Evolutionary conservation across 1,140 invertebrate species (phyloP).

Genomic region (Potamilus streckersoni): DNA sequence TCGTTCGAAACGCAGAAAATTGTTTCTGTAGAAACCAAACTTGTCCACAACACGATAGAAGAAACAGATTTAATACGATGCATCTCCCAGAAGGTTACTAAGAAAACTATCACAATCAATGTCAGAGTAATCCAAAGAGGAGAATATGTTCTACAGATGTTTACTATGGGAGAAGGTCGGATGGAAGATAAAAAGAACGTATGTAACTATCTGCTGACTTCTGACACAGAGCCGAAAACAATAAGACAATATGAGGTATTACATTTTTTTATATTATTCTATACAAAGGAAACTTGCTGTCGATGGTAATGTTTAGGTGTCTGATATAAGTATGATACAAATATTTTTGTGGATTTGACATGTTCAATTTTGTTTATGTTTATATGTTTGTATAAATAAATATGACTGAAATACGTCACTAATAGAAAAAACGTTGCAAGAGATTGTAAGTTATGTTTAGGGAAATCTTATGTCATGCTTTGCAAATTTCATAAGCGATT

Average conservation of each 20-base stretch:
- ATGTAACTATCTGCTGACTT: conserved; percentile 25
- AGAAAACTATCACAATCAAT: conserved; percentile 3
- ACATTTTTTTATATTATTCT: too few species aligned
- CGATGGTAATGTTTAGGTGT: too few species aligned
- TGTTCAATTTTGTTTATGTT: too few species aligned
- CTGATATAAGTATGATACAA: too few species aligned
- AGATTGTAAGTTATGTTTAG: too few species aligned
- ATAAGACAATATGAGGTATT: conserved; percentile 14
- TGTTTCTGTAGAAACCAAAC: conserved; percentile 10
- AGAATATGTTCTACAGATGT: conserved; percentile 21
- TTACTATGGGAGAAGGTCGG: conserved; percentile 1
- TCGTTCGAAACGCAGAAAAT: conserved; percentile 11
- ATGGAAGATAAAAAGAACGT: conserved; percentile 10
- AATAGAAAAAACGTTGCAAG: too few species aligned
- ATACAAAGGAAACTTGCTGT: too few species aligned
- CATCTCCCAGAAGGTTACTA: conserved; percentile 1
- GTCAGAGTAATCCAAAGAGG: conserved; percentile 23
- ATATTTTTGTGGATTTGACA: too few species aligned
- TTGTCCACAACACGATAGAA: conserved; percentile 13
- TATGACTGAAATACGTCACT: too few species aligned
- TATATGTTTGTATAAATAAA: too few species aligned
- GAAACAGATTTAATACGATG: conserved; percentile 13
- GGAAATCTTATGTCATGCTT: too few species aligned
- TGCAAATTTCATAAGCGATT: too few species aligned
- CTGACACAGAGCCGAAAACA: conserved; percentile 7